Evolutionary conservation across 2,113 vertebrate species (phyloP), one percentile per base, ranked within the genome.

Genomic region (Sphaerodactylus townsendi): DNA sequence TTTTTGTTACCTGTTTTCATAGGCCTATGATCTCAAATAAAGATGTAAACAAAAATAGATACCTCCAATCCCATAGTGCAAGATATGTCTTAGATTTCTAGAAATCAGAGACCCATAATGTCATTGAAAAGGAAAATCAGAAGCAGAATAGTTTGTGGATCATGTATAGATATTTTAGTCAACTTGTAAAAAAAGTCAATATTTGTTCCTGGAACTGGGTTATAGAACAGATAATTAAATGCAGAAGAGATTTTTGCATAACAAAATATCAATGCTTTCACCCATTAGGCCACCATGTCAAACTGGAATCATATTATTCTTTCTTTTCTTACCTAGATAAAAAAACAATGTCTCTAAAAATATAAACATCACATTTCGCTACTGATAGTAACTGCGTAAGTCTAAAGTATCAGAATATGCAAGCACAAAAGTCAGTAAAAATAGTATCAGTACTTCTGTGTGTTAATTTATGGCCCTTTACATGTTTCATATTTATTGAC

Each of bases 351-450:
- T 86, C 64, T 91, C 56, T 13, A 25, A 72, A 72, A 33, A 5
- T 94, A 93, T 88, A 93, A 87, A 91, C 92, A 71, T 94, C 92
- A 93, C 85, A 48, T 94, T 94, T 94, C 90, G 90, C 81, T 94
- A 82, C 79, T 92, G 84, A 93, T 81, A 91, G 76, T 87, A 92
- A 84, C 91, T 86, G 65, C 92, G 65, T 94, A 94, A 91, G 80
- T 87, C 91, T 88, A 90, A 94, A 93, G 90, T 84, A 70, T 93
- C 87, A 94, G 87, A 93, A 78, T 90, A 92, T 86, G 92, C 87
- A 62, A 62, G 23, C 92, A 68, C n/a, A n/a, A 14, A 68, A 93
- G 11, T n/a, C 50, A 72, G 77, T 87, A 83, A 91, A 92, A 92
- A 70, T 46, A 87, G 56, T 92, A 76, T 35, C 65, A 72, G 17